Evolutionary conservation across 2,797 vertebrate species (phyloP).

Genomic region (Hafferia zeledoni): DNA sequence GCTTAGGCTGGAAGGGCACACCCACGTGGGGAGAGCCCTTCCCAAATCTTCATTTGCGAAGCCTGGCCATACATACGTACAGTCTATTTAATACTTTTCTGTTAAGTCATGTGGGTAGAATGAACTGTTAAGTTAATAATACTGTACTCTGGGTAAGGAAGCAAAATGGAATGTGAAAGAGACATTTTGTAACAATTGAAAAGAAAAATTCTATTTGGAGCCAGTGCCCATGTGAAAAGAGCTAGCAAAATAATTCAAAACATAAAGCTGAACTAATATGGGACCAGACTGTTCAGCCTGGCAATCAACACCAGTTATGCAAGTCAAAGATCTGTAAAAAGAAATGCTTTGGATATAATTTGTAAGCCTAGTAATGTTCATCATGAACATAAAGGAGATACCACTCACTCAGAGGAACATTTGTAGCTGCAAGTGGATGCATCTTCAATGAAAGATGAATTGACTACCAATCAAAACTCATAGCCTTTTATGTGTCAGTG

Average conservation of each 20-base stretch:
- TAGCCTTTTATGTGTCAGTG: not conserved
- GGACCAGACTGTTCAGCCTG: not conserved
- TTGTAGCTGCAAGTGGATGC: not conserved
- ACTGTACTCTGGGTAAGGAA: not conserved
- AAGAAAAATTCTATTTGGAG: not conserved
- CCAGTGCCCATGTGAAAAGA: not conserved
- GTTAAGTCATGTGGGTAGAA: not conserved
- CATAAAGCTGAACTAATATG: not conserved
- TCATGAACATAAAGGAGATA: not conserved
- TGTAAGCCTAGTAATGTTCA: not conserved
- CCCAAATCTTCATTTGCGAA: too few relatives aligned
- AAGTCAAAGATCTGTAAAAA: not conserved
- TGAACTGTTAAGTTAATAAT: not conserved
- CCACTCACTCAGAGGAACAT: not conserved
- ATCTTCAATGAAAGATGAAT: not conserved
- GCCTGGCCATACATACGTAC: too few relatives aligned
- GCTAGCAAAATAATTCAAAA: not conserved
- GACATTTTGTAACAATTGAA: not conserved
- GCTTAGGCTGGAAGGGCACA: too few relatives aligned
- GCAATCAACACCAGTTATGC: not conserved
- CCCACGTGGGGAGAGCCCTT: too few relatives aligned
- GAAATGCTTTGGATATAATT: not conserved
- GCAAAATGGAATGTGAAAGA: not conserved
- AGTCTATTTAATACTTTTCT: not conserved
- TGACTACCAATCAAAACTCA: not conserved